Evolutionary conservation across 1,140 invertebrate species (phyloP), one percentile per base, ranked within the genome.

Genomic region (Achatina immaculata): DNA sequence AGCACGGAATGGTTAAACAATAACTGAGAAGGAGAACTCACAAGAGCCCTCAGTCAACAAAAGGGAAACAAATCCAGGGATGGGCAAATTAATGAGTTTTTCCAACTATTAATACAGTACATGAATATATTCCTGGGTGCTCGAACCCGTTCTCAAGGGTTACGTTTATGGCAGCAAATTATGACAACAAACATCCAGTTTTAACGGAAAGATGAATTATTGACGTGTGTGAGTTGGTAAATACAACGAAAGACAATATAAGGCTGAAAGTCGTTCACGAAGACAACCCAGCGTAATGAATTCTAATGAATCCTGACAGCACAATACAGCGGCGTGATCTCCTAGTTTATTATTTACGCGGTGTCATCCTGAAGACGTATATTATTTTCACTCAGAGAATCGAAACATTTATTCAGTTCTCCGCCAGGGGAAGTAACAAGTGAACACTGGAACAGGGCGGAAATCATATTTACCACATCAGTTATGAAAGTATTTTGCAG

Each of bases 21-120:
- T 73, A 73, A 73, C 71, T 43, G 19, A 69, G 68, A 69, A 43
- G 2, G 68, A 42, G 1, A 69, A 69, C 68, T 69, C 68, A 38
- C 68, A 62, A 62, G 28, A 62, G 58, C 58, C 58, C 31, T 62
- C 58, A 31, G 58, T 62, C 58, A 62, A 62, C 58, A 62, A 62
- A n/a, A 62, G 58, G 58, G 58, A 62, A 62, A 62, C 58, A 62
- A 62, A 62, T 62, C 58, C n/a, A 62, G 28, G 9, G 58, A 31
- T 34, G n/a, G 58, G 58, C 28, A 62, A 62, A 62, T 62, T 62
- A 62, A 62, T 62, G 58, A 62, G 58, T 62, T 62, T 62, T 62
- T 62, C 9, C 28, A 28, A 62, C 7, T 62, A 28, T 31, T 31
- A 62, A 62, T 31, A 62, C n/a, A 31, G 58, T 62, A 62, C 58